Conservation (phyloP, 2,888 invertebrate species). For the Limnephilus marmoratus region DNA sequence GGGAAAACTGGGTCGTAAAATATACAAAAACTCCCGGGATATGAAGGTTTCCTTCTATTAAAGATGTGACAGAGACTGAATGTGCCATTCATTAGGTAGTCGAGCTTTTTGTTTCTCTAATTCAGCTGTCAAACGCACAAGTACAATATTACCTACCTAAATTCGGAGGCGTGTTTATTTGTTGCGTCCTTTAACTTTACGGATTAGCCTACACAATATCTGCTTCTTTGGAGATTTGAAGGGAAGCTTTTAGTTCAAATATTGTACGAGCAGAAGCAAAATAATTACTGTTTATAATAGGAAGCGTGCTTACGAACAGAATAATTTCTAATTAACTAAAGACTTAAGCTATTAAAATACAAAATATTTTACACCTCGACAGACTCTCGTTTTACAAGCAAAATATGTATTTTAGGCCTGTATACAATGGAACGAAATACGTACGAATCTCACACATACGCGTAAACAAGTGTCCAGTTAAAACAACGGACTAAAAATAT, state of each 20-base stretch:
- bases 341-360: not conserved
- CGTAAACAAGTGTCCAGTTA: not conserved
- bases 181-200: not conserved
- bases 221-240: not conserved
- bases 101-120: constrained; percentile 39
- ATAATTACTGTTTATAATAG: not conserved
- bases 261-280: not conserved
- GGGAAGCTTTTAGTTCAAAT: not conserved
- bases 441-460: not conserved
- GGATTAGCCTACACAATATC: not conserved
- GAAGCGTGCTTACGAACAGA: not conserved
- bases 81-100: constrained; percentile 31
- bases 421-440: not conserved
- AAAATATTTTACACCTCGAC: not conserved
- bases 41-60: constrained; percentile 33
- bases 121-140: constrained; percentile 33
- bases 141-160: constrained; percentile 28
- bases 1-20: constrained; percentile 32
- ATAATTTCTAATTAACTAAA: not conserved
- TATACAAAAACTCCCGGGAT: constrained; percentile 24
- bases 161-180: constrained; percentile 27
- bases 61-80: constrained; percentile 41
- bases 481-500: not conserved
- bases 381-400: not conserved
- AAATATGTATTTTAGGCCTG: not conserved